Conservation (phyloP, 1,140 invertebrate genomes). For the Tetraneura akinire region DNA sequence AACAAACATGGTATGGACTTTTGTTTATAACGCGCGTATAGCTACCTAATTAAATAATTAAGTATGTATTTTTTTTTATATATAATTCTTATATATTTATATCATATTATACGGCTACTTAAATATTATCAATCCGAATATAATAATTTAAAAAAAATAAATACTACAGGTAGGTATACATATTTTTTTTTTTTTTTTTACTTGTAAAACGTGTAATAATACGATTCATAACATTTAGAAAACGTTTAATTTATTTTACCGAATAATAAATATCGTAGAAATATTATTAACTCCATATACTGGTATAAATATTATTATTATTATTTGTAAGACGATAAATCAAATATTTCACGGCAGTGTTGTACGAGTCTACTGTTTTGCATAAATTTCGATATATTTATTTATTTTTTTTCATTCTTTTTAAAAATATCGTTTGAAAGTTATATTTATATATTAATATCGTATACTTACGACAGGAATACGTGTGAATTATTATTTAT, state of each 20-base stretch:
- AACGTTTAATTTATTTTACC: no score
- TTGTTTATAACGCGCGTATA: not conserved
- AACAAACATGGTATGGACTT: not conserved
- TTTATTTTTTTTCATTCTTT: not conserved
- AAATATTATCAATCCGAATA: not conserved
- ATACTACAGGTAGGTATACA: not conserved
- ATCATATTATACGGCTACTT: conserved; percentile 9
- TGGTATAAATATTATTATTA: no score
- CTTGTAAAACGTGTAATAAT: no score
- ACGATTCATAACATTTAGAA: no score
- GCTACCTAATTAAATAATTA: not conserved
- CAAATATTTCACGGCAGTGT: not conserved
- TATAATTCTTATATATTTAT: not conserved
- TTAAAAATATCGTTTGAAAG: no score
- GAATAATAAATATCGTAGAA: not conserved
- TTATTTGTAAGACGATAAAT: not conserved
- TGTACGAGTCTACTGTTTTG: not conserved
- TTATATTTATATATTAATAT: not conserved
- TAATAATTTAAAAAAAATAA: not conserved
- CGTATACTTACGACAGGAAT: not conserved
- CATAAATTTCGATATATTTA: not conserved
- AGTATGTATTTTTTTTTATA: not conserved
- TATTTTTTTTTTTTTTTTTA: not conserved
- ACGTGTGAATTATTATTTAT: not conserved
- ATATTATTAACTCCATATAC: not conserved